phyloP scores from a whole-genome alignment of 2,113 vertebrate genomes.

The Engystomops pustulosus region DNA sequence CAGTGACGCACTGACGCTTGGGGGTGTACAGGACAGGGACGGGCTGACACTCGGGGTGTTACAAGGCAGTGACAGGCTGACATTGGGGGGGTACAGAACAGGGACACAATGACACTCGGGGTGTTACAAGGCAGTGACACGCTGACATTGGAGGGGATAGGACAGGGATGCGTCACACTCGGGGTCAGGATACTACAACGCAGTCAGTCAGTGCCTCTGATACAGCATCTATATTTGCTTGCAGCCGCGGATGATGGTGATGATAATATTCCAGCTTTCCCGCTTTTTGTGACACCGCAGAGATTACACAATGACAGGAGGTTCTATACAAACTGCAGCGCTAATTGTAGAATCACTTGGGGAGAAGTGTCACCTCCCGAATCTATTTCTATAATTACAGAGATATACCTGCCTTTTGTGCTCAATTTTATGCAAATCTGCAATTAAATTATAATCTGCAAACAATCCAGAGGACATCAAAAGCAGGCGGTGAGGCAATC shows the following conservation, averaged over 20 bases:
- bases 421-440: conserved; percentile 20
- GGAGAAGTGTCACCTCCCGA: not conserved
- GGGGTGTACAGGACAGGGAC: too few relatives aligned
- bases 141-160: too few relatives aligned
- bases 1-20: too few relatives aligned
- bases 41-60: too few relatives aligned
- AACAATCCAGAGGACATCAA: conserved; percentile 1
- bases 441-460: conserved; percentile 27
- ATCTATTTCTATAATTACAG: not conserved
- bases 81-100: too few relatives aligned
- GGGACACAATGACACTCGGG: too few relatives aligned
- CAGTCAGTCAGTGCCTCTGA: too few relatives aligned
- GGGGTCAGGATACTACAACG: too few relatives aligned
- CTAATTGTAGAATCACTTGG: not conserved
- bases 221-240: not conserved
- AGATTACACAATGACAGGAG: not conserved
- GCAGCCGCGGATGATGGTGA: not conserved
- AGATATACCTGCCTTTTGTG: not conserved
- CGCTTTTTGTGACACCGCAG: not conserved
- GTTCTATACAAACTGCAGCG: not conserved
- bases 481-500: not conserved
- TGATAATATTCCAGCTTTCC: too few relatives aligned
- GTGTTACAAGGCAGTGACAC: too few relatives aligned
- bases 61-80: too few relatives aligned
- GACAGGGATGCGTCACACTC: too few relatives aligned